Conservation (phyloP, 1,140 invertebrate species). For the Lethrus apterus region DNA sequence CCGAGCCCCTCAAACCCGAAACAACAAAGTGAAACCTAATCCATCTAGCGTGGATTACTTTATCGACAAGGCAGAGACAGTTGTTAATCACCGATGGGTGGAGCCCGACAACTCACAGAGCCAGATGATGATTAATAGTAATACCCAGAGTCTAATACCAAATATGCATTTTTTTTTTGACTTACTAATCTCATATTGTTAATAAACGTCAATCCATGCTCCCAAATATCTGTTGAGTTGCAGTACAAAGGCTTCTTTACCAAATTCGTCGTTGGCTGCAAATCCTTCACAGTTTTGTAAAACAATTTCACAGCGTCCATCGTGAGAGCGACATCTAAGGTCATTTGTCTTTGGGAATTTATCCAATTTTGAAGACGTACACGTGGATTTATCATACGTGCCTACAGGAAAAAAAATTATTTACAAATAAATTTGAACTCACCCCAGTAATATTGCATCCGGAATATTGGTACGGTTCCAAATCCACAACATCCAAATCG, state of each 20-base stretch:
- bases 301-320: slow-evolving; percentile 73
- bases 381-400: slow-evolving; percentile 35
- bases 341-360: too few species aligned
- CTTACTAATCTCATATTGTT: slow-evolving; percentile 86
- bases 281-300: slow-evolving; percentile 57
- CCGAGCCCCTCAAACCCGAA: too few species aligned
- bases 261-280: slow-evolving; percentile 43
- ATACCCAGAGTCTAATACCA: not conserved
- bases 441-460: slow-evolving; percentile 82
- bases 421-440: slow-evolving; percentile 41
- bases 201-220: slow-evolving; percentile 71
- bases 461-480: slow-evolving; percentile 73
- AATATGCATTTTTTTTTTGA: too few species aligned
- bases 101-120: too few species aligned
- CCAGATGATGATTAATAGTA: not conserved
- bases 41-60: too few species aligned
- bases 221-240: slow-evolving; percentile 64
- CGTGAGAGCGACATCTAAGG: slow-evolving; percentile 56
- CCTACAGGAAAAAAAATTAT: too few species aligned
- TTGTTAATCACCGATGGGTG: too few species aligned
- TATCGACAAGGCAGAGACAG: too few species aligned
- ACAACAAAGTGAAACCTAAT: too few species aligned
- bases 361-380: too few species aligned
- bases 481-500: slow-evolving; percentile 73
- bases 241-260: slow-evolving; percentile 53